These are phyloP conservation scores for Rhodinocichla rosea DNA, from an alignment of 2,113 vertebrate species.

Conservation along the genomic window DNA sequence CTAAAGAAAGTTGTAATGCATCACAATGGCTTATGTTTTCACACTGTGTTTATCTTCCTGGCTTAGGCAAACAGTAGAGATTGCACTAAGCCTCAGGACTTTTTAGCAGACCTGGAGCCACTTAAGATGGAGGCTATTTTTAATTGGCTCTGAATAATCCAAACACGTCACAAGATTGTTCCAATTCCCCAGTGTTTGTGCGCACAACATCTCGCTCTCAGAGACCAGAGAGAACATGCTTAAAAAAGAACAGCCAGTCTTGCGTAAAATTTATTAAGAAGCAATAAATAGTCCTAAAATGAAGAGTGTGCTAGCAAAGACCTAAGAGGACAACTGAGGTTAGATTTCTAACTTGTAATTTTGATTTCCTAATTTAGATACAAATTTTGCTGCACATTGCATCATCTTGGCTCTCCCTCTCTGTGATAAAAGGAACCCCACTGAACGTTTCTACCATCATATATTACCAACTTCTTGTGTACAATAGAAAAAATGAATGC, in stretches of 20 bases:
- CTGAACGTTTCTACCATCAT: not conserved
- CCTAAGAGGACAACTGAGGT: not conserved
- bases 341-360: not conserved
- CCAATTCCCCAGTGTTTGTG: not conserved
- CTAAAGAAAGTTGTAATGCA: not conserved
- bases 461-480: not conserved
- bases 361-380: not conserved
- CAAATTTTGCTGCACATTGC: not conserved
- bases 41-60: conserved; percentile 12
- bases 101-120: conserved; percentile 13
- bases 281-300: not conserved
- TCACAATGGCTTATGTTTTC: not conserved
- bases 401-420: not conserved
- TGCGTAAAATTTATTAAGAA: not conserved
- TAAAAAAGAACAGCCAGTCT: not conserved
- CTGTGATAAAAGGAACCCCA: not conserved
- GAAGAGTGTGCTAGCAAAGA: not conserved
- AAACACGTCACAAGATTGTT: not conserved
- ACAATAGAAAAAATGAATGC: not conserved
- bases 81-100: not conserved
- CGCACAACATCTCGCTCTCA: not conserved
- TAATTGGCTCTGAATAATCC: conserved; percentile 18
- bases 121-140: conserved; percentile 36
- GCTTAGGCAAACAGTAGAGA: not conserved
- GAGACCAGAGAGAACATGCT: not conserved